Evolutionary conservation across 2,797 vertebrate species (phyloP).

Genomic region (Bovichtus variegatus): DNA sequence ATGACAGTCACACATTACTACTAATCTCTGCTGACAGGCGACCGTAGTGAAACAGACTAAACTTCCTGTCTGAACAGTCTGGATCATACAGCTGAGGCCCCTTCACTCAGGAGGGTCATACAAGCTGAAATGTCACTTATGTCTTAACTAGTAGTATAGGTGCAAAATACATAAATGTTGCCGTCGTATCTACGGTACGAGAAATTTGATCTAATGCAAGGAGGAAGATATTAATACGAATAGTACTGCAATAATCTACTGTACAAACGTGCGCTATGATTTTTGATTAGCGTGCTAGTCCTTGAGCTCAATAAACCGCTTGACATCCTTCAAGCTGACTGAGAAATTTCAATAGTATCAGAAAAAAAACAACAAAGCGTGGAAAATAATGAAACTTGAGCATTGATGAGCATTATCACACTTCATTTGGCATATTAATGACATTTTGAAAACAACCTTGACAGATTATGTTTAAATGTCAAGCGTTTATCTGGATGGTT

Average conservation of each 20-base stretch:
- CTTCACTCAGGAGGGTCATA: slow-evolving; percentile 35
- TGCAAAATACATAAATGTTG: not conserved
- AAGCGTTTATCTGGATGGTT: slow-evolving; percentile 16
- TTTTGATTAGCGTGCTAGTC: not conserved
- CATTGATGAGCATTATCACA: slow-evolving; percentile 17
- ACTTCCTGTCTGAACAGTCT: slow-evolving; percentile 75
- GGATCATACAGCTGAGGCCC: slow-evolving; percentile 38
- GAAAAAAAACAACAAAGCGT: slow-evolving; percentile 9
- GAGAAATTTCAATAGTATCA: not conserved
- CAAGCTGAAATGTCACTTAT: slow-evolving; percentile 29
- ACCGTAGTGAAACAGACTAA: slow-evolving; percentile 72
- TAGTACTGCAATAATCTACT: not conserved
- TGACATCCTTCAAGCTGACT: not conserved
- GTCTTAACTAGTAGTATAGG: not conserved
- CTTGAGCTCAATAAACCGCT: not conserved
- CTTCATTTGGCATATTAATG: slow-evolving; percentile 48
- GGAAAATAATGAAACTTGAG: slow-evolving; percentile 7
- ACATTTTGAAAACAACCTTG: slow-evolving; percentile 48
- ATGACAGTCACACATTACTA: slow-evolving; percentile 72
- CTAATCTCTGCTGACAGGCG: slow-evolving; percentile 71
- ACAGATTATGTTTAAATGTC: slow-evolving; percentile 50
- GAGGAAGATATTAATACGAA: not conserved
- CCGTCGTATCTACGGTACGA: not conserved
- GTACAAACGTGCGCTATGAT: not conserved
- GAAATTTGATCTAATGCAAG: not conserved